phyloP scores from a whole-genome alignment of 2,888 invertebrate species.

The Lepidonotus clava region DNA sequence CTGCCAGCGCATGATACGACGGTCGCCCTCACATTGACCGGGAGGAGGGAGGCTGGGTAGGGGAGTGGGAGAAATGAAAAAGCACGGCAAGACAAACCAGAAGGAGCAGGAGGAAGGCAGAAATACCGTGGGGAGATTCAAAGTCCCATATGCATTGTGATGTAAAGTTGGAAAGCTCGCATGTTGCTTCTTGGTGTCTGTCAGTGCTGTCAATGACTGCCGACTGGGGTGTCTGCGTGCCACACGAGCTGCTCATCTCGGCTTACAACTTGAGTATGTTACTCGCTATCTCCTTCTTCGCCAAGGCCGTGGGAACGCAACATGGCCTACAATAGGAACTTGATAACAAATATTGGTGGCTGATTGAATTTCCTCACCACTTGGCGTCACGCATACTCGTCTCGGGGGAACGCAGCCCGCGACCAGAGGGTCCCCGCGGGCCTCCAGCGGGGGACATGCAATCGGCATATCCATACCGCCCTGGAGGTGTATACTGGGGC shows the following conservation, averaged over 20 bases:
- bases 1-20: no score
- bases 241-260: neutral
- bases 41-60: no score
- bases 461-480: neutral
- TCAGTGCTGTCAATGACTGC: neutral
- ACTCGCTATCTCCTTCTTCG: neutral
- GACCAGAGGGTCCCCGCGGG: neutral
- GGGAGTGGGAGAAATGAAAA: no score
- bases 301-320: neutral
- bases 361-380: conserved; percentile 24
- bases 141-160: no score
- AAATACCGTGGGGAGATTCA: no score
- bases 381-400: neutral
- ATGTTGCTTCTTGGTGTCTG: neutral
- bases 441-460: neutral
- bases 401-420: no score
- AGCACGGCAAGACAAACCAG: no score
- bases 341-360: conserved; percentile 22
- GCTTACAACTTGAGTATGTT: neutral
- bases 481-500: neutral
- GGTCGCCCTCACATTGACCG: no score
- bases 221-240: neutral
- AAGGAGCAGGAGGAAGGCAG: no score
- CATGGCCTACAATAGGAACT: neutral
- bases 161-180: neutral